Percentiles rank a stretch among this genome's conserved stretches.
These are phyloP conservation scores for Grus americana DNA, from an alignment of 2,113 vertebrate species.

Conservation along the genomic window DNA sequence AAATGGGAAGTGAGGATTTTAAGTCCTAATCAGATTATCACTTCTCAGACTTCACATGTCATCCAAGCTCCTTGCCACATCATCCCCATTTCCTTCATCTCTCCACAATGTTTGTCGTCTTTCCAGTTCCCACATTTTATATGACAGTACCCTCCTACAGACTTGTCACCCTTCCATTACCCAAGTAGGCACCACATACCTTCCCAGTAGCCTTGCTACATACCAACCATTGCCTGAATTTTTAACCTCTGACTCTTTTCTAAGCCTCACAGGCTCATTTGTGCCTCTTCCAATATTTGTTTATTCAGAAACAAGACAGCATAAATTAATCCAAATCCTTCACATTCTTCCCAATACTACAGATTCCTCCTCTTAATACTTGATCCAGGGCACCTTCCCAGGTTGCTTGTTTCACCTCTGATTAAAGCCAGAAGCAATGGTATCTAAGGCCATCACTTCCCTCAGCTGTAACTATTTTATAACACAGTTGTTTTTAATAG, in stretches of 20 bases:
- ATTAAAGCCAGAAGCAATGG: neutral
- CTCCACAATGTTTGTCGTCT: neutral
- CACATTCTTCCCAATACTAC: neutral
- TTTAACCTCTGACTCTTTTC: neutral
- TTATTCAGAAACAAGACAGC: neutral
- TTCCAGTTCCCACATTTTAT: neutral
- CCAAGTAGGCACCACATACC: neutral
- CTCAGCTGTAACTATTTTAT: neutral
- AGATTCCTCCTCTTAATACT: neutral
- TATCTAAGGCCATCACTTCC: neutral
- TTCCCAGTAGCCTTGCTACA: neutral
- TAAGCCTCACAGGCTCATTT: neutral
- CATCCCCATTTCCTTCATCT: neutral
- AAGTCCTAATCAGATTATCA: neutral
- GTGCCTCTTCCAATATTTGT: neutral
- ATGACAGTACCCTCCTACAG: neutral
- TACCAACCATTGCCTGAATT: neutral
- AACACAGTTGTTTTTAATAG: neutral
- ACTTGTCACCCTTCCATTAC: neutral
- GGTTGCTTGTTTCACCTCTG: neutral
- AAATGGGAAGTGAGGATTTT: neutral
- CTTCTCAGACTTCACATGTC: neutral
- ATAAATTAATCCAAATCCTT: neutral
- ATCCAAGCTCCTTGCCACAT: neutral
- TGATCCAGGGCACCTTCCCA: neutral